Conservation (phyloP, 2,888 invertebrate species). For the Netelia fuscicornis region DNA sequence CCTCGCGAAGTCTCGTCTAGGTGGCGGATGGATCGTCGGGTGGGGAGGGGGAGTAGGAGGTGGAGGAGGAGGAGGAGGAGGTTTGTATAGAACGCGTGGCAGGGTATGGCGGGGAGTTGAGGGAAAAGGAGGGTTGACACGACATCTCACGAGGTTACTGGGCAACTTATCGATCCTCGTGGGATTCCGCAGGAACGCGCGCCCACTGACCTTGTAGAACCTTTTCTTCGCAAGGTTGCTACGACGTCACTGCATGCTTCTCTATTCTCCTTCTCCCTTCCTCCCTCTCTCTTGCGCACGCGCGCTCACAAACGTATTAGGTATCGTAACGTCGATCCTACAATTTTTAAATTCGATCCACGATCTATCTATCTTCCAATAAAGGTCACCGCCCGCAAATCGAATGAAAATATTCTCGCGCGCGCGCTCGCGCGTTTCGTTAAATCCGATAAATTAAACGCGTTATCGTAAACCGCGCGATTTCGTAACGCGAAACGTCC, state of each 20-base stretch:
- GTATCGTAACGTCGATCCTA: background rate
- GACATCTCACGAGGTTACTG: constrained; percentile 68
- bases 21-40: constrained; percentile 24
- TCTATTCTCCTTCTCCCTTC: background rate
- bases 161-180: constrained; percentile 67
- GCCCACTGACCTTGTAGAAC: constrained; percentile 65
- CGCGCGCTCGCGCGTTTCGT: too few species aligned
- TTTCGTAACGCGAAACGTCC: too few species aligned
- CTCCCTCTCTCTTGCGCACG: background rate
- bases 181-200: constrained; percentile 65
- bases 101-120: constrained; percentile 16
- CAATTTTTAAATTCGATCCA: background rate
- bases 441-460: too few species aligned
- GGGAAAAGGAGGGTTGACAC: constrained; percentile 38
- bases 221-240: constrained; percentile 55
- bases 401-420: too few species aligned
- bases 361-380: too few species aligned
- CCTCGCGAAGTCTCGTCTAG: constrained; percentile 12
- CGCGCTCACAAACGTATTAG: background rate
- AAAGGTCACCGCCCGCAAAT: too few species aligned
- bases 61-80: constrained; percentile 11
- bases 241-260: constrained; percentile 25
- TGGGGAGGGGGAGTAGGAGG: constrained; percentile 11
- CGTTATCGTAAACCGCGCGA: too few species aligned
- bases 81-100: constrained; percentile 12